A percentile compares a stretch with the other conserved stretches of the same genome.
Conservation (phyloP, 1,140 invertebrate species). For the Melipona quadrifasciata region DNA sequence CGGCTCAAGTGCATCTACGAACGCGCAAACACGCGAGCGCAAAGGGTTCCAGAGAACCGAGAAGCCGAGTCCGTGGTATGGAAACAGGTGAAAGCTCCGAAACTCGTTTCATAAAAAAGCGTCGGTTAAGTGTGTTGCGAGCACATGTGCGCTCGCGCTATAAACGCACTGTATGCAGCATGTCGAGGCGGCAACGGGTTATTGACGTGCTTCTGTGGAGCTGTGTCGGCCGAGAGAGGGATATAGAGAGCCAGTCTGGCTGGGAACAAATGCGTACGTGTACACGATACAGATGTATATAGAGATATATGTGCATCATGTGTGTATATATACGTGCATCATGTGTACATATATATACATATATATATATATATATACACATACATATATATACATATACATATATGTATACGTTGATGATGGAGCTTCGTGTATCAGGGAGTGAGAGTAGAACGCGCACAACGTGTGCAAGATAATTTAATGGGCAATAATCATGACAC, state of each 20-base stretch:
- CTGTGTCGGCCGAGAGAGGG: constrained; percentile 57
- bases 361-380: too few species aligned
- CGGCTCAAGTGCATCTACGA: background rate
- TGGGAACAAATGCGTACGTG: constrained; percentile 47
- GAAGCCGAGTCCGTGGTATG: background rate
- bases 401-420: background rate
- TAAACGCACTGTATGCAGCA: constrained; percentile 40
- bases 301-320: background rate
- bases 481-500: constrained; percentile 68
- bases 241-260: constrained; percentile 53
- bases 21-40: background rate
- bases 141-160: constrained; percentile 39
- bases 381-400: background rate
- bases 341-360: background rate
- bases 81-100: constrained; percentile 56
- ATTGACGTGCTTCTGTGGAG: constrained; percentile 62
- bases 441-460: constrained; percentile 31
- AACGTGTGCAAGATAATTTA: constrained; percentile 64
- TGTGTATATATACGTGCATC: background rate
- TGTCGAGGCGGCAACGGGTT: constrained; percentile 65
- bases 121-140: constrained; percentile 29
- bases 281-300: background rate
- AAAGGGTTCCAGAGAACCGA: background rate
- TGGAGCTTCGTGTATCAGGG: background rate
- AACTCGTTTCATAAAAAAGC: constrained; percentile 48